Percentiles rank a stretch among this genome's conserved stretches.
phyloP scores from a whole-genome alignment of 2,888 invertebrate species.

The Plusia festucae region DNA sequence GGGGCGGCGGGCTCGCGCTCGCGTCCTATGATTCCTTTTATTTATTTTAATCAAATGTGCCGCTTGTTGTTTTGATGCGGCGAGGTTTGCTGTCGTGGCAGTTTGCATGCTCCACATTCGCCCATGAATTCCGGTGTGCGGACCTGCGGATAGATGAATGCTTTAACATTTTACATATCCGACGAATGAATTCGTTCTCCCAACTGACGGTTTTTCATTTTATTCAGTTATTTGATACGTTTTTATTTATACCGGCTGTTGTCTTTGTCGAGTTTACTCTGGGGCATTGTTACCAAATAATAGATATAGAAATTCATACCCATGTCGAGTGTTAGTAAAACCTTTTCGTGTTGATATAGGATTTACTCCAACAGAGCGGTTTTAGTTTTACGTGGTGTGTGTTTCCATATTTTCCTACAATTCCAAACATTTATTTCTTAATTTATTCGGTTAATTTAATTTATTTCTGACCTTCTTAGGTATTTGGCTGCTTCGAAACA shows the following conservation, averaged over 20 bases:
- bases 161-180: conserved; percentile 88
- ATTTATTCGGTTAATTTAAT: conserved; percentile 31
- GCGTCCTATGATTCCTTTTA: conserved; percentile 79
- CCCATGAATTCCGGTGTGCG: conserved; percentile 84
- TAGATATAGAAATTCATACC: conserved; percentile 56
- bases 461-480: conserved; percentile 22
- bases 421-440: conserved; percentile 34
- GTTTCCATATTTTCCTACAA: conserved; percentile 29
- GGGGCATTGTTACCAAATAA: conserved; percentile 65
- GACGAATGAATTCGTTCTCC: conserved; percentile 83
- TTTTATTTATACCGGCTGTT: conserved; percentile 75
- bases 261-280: conserved; percentile 66
- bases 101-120: conserved; percentile 80
- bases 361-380: conserved; percentile 40
- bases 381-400: conserved; percentile 14
- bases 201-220: conserved; percentile 79
- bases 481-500: conserved; percentile 33
- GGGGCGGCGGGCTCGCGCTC: conserved; percentile 53
- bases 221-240: conserved; percentile 81
- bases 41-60: conserved; percentile 87
- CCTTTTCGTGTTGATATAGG: conserved; percentile 38
- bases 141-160: conserved; percentile 85
- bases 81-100: conserved; percentile 79
- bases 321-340: conserved; percentile 45
- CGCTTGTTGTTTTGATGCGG: conserved; percentile 82